phyloP scores from a whole-genome alignment of 1,140 invertebrate species.

The Tetramorium simillimum region DNA sequence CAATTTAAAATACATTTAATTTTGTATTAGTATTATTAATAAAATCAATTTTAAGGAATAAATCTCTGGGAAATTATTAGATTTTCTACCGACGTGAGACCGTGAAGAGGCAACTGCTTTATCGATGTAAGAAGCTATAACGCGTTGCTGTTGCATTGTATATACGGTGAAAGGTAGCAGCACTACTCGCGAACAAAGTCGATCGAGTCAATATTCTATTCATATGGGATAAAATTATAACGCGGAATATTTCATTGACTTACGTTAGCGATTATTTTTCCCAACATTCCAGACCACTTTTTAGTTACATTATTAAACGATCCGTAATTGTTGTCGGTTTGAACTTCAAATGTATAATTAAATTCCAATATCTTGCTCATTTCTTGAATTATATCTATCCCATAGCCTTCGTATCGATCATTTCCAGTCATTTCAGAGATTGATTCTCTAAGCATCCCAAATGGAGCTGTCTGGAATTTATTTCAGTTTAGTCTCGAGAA shows the following conservation, averaged over 20 bases:
- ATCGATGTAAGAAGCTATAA: constrained; percentile 54
- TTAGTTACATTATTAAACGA: constrained; percentile 87
- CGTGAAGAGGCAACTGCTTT: constrained; percentile 55
- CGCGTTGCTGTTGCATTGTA: constrained; percentile 20
- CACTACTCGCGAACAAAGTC: constrained; percentile 52
- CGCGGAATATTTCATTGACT: constrained; percentile 63
- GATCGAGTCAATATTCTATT: background rate
- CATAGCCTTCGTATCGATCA: constrained; percentile 92
- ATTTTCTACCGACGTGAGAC: constrained; percentile 38
- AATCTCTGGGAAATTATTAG: background rate
- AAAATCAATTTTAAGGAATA: background rate
- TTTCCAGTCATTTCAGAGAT: constrained; percentile 89
- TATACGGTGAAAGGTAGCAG: constrained; percentile 66
- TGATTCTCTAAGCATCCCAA: constrained; percentile 93
- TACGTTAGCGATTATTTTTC: constrained; percentile 90
- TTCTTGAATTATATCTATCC: constrained; percentile 91
- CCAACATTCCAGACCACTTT: constrained; percentile 95
- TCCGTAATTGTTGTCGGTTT: constrained; percentile 92
- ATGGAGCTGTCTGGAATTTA: constrained; percentile 90
- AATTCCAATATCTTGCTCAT: constrained; percentile 91
- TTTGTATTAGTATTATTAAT: background rate
- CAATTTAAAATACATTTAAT: background rate
- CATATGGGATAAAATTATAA: background rate
- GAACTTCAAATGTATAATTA: constrained; percentile 92
- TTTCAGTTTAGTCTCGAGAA: background rate